Conservation (phyloP, 35 echinoderm and acorn worm species). For the Diadema setosum region DNA sequence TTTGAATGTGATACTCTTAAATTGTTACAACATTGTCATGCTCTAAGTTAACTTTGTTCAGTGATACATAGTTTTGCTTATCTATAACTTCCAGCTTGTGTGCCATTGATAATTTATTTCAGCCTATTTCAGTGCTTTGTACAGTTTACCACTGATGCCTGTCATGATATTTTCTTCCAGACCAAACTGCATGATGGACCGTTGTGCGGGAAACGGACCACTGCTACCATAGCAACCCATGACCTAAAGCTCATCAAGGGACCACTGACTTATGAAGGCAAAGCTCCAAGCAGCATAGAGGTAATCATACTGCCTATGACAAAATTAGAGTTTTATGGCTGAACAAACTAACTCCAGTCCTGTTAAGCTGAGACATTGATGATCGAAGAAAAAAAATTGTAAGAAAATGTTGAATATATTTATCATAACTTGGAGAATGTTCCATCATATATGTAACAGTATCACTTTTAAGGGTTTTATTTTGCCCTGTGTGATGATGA, state of each 20-base stretch:
- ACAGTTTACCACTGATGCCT: no score
- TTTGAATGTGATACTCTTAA: no score
- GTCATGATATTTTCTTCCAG: constrained; percentile 64
- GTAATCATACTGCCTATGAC: constrained; percentile 28
- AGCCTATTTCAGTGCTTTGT: no score
- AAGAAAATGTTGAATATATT: not conserved
- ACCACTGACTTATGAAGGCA: constrained; percentile 80
- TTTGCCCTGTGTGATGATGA: no score
- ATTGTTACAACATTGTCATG: no score
- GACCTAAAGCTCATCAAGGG: constrained; percentile 50
- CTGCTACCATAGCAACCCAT: constrained; percentile 95
- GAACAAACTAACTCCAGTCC: not conserved
- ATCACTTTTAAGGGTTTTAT: not conserved
- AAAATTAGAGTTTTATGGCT: not conserved
- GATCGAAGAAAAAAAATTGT: not conserved
- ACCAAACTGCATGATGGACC: constrained; percentile 90
- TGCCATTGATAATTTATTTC: no score
- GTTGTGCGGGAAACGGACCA: constrained; percentile 81
- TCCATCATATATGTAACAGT: no score
- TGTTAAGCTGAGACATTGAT: not conserved
- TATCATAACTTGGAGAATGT: no score
- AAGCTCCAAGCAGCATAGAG: constrained; percentile 36
- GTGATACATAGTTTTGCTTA: no score
- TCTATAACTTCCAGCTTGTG: no score
- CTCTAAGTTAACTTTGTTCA: no score